Percentiles rank a stretch among this genome's conserved stretches.
Evolutionary conservation across 2,797 vertebrate genomes (phyloP).

Genomic region (Lepus townsendii): DNA sequence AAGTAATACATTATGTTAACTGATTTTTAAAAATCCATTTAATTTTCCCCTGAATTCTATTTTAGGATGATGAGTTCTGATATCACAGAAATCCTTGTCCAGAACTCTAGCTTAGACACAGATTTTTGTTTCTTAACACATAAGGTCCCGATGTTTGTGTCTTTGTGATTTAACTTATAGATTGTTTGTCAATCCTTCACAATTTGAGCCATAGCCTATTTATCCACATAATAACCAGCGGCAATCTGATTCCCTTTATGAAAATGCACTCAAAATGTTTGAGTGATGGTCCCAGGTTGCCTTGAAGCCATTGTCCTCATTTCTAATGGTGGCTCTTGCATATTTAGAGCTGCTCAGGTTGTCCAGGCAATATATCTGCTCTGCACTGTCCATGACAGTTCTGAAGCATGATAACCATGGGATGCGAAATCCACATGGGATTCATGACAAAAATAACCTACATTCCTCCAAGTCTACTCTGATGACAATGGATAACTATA

Average conservation of each 20-base stretch:
- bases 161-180: not conserved
- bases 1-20: slow-evolving; percentile 85
- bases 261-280: slow-evolving; percentile 12
- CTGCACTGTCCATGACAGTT: not conserved
- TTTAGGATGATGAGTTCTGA: slow-evolving; percentile 82
- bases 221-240: not conserved
- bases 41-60: slow-evolving; percentile 84
- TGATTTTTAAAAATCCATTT: slow-evolving; percentile 86
- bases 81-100: slow-evolving; percentile 65
- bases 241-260: slow-evolving; percentile 44
- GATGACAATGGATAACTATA: slow-evolving; percentile 50
- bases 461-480: not conserved
- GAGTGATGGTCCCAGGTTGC: slow-evolving; percentile 9
- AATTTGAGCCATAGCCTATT: not conserved
- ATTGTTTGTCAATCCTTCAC: not conserved
- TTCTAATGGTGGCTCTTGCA: not conserved
- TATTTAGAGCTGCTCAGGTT: slow-evolving; percentile 32
- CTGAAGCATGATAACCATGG: not conserved
- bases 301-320: slow-evolving; percentile 13
- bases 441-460: not conserved
- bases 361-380: not conserved
- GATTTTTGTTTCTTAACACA: slow-evolving; percentile 6
- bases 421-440: not conserved
- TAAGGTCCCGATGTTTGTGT: not conserved
- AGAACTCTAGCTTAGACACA: not conserved